Base-by-base conservation (phyloP, 1,140 invertebrate species). In the Matsumurasca onukii region DNA sequence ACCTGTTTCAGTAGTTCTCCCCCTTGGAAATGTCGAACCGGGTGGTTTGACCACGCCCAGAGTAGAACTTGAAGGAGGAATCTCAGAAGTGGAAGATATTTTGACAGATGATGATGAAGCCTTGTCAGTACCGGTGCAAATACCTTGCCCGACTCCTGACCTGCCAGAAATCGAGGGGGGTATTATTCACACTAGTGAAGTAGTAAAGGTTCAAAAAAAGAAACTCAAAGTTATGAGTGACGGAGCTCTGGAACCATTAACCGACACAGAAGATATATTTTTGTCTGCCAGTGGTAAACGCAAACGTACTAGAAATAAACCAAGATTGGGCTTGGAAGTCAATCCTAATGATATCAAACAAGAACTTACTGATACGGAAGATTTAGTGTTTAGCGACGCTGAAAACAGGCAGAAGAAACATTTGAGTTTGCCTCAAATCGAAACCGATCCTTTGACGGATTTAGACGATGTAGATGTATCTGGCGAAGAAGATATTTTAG, bases 191-290 rank as follows among this genome's bases (percentile, higher is more conserved):
- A 72, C 31, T 59, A 62, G 48, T 69, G 79, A 77, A 68, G 59
- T 64, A 15, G 39, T 69, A 29, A 69, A 63, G 52, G 49, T 69
- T 34, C 67, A 75, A 22, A 72, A 70, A n/a, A 72, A 71, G 45
- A 68, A 72, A 34, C 29, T 69, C 2, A 67, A 71, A 49, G 39
- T 69, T 0, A 3, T 61, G n/a, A 22, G 63, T 17, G 31, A 62
- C 30, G 69, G 29, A 12, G 13, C 57, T 29, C 51, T 52, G 31
- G 72, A 73, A 64, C 69, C 79, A 0, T 66, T 80, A 0, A 84
- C 82, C 20, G 83, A 84, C 72, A 82, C 82, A 0, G 83, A 85
- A 75, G 83, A 84, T 61, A 75, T 84, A 31, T 76, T 78, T 66
- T 67, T 82, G 66, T 61, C 64, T 51, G 27, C 67, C 63, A 64